phyloP scores from a whole-genome alignment of 2,797 vertebrate species.

The Choloepus didactylus region DNA sequence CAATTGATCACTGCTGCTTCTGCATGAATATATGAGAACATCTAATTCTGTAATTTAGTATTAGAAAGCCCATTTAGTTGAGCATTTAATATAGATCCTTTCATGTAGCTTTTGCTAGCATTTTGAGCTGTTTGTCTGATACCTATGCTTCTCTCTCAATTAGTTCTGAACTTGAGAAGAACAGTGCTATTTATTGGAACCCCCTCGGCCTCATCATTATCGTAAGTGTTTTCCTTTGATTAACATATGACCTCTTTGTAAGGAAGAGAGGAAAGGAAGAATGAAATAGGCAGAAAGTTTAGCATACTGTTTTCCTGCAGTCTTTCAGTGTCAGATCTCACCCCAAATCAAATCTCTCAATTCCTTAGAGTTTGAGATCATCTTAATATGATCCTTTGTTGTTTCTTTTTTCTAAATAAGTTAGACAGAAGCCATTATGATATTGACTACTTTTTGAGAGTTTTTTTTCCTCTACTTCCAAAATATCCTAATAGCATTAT shows the following conservation, averaged over 20 bases:
- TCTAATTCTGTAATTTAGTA: not conserved
- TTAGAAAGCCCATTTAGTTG: not conserved
- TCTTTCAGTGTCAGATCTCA: not conserved
- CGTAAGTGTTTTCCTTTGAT: not conserved
- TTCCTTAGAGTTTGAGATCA: not conserved
- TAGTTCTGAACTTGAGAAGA: not conserved
- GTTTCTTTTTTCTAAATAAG: not conserved
- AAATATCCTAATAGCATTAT: constrained; percentile 29
- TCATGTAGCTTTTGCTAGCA: not conserved
- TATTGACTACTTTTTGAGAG: not conserved
- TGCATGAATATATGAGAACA: not conserved
- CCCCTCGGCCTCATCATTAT: not conserved
- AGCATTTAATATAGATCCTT: not conserved
- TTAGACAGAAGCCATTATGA: not conserved
- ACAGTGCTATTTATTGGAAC: not conserved
- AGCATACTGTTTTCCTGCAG: not conserved
- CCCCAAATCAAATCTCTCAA: not conserved
- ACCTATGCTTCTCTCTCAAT: not conserved
- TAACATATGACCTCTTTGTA: not conserved
- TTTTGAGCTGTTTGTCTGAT: not conserved
- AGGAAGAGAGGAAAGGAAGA: not conserved
- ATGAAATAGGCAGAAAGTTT: not conserved
- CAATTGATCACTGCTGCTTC: not conserved
- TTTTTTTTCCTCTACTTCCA: not conserved
- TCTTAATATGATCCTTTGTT: not conserved